Base-by-base conservation (phyloP, 1,140 invertebrate species). In the Bombus affinis region DNA sequence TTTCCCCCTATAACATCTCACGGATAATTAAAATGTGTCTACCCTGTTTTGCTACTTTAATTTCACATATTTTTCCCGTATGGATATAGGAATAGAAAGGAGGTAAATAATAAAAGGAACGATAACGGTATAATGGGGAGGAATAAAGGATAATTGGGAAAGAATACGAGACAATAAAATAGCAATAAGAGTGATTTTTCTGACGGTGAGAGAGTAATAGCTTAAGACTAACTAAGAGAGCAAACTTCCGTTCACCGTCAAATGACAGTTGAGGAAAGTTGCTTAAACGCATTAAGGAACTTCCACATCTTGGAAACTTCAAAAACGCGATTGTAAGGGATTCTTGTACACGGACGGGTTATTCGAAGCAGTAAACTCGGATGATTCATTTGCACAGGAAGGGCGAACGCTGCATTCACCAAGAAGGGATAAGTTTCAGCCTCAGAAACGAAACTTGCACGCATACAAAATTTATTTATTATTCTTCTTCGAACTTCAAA, bases 381-480 rank as follows among this genome's bases (percentile, higher is more conserved):
- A 82, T 57, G 75, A 83, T 83, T 83, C 82, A 70, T 78, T 83
- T 71, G 62, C 65, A 78, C 66, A 44, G 39, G 22, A 18, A 25
- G 32, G 39, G 59, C 73, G 18, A 59, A 74, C 59, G 35, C 47
- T 22, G 71, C 62, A 76, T 73, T 76, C 65, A 76, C 62, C 72
- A n/a, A 66, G 28, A 62, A 25, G n/a, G 28, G 37, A 15, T 57
- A 81, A 81, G 47, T 73, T 73, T 72, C 68, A 5, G 32, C 39
- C 47, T 62, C 47, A 25, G 28, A 53, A 42, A 72, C 47, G 47
- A 73, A 42, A 81, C 79, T 47, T 39, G 25, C 35, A 71, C 68
- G 37, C 68, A 35, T 66, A 28, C 15, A 47, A n/a, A 81, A 72
- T 47, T 74, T 32, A 47, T 53, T 74, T 47, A 28, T 71, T 71